Conservation (phyloP, 2,888 invertebrate genomes). For the Athalia circularis region DNA sequence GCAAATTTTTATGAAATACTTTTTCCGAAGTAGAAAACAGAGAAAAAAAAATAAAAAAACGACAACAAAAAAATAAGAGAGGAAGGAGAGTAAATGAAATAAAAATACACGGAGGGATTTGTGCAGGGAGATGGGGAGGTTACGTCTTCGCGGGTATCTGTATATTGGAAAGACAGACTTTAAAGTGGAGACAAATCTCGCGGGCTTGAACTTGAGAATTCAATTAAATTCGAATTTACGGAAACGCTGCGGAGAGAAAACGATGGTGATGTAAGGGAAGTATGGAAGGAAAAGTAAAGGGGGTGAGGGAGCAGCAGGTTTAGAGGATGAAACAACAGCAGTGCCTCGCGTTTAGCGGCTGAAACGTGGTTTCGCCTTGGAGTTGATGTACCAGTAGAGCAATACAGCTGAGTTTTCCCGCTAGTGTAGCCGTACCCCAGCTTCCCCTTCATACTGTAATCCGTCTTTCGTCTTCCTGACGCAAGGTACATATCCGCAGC, state of each 20-base stretch:
- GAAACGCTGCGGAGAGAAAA: not conserved
- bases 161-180: slow-evolving; percentile 9
- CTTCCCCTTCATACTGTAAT: slow-evolving; percentile 27
- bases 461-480: slow-evolving; percentile 39
- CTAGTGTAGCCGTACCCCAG: not conserved
- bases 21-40: not conserved
- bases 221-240: slow-evolving; percentile 40
- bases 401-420: slow-evolving; percentile 17
- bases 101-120: too few relatives aligned
- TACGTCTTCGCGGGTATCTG: not conserved
- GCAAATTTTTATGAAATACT: too few relatives aligned
- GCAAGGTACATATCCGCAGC: slow-evolving; percentile 40
- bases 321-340: slow-evolving; percentile 37
- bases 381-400: slow-evolving; percentile 30
- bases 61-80: not conserved
- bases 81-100: not conserved
- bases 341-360: slow-evolving; percentile 28
- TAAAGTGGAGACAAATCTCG: slow-evolving; percentile 22
- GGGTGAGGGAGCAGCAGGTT: not conserved
- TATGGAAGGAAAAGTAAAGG: slow-evolving; percentile 1
- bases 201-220: slow-evolving; percentile 37
- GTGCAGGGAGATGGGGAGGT: not conserved
- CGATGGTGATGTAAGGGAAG: too few relatives aligned
- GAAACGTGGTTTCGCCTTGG: slow-evolving; percentile 26
- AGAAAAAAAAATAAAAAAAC: not conserved